Conservation (phyloP, 2,113 vertebrate species). For the Prochilodus magdalenae region DNA sequence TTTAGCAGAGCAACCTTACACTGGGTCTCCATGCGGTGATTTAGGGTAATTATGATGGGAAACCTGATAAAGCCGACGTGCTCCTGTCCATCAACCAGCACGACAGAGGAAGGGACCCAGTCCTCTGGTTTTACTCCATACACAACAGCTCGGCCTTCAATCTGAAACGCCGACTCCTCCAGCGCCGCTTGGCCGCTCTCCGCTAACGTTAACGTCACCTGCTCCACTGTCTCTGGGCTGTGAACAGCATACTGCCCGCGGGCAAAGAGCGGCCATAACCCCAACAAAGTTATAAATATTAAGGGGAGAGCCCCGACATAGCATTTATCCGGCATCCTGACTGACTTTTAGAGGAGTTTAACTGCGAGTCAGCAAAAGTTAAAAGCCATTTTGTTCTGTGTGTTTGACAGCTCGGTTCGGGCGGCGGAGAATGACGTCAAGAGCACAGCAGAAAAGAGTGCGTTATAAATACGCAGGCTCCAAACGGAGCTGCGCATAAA, state of each 20-base stretch:
- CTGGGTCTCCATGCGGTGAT: no score
- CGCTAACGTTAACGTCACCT: not conserved
- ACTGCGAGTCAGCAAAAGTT: not conserved
- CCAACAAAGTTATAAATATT: constrained; percentile 37
- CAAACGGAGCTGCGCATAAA: constrained; percentile 53
- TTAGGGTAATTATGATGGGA: constrained; percentile 14
- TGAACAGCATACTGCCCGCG: constrained; percentile 49
- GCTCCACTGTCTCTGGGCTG: not conserved
- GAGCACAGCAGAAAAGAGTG: not conserved
- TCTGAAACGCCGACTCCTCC: constrained; percentile 80
- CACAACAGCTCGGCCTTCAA: constrained; percentile 84
- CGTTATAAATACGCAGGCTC: not conserved
- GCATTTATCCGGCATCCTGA: not conserved
- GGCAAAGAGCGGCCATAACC: not conserved
- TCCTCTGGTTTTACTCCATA: constrained; percentile 81
- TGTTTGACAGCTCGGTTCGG: constrained; percentile 7
- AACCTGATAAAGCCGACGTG: constrained; percentile 85
- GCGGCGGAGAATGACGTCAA: not conserved
- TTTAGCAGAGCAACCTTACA: not conserved
- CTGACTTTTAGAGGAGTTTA: not conserved
- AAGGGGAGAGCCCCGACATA: not conserved
- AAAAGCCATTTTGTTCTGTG: not conserved
- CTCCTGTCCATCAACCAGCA: constrained; percentile 83
- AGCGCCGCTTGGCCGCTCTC: not conserved
- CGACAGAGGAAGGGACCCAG: constrained; percentile 81